Base-by-base conservation (phyloP, 2,113 vertebrate species). In the Parus major region DNA sequence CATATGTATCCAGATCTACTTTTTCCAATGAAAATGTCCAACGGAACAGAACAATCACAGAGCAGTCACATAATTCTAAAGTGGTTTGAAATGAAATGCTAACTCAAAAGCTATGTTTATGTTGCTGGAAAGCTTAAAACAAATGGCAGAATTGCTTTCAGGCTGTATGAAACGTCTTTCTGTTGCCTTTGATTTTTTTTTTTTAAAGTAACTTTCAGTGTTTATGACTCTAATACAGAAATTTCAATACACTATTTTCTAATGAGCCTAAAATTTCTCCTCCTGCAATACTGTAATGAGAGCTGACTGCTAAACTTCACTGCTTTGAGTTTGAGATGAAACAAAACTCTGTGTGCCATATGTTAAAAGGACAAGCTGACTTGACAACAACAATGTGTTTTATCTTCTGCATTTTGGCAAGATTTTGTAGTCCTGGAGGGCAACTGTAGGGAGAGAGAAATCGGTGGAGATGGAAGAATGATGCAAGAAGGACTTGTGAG, bases 291-390 rank as follows among this genome's bases (percentile, higher is more conserved):
- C 29, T 41, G 27, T 84, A 92, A 82, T 41, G 90, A 94, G 75
- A 83, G 33, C 56, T 90, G 63, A n/a, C 90, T 93, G 90, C 63
- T 90, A 70, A 90, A 91, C 87, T 85, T 90, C 10, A 11, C 36
- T 77, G 44, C 82, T 95, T 92, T 94, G 94, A 66, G 66, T 89
- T 72, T 69, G 56, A 94, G 86, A 94, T 92, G 73, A 93, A 97
- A 83, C 79, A 73, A 88, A 92, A 57, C 56, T 88, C 88, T 85
- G 63, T 59, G 56, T 95, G 60, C 90, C 64, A 59, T 96, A 75
- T 96, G 92, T 92, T 83, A 90, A 88, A 94, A 87, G 94, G 92
- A 87, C 84, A 75, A 78, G 72, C 44, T 4, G n/a, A 92, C 72
- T 83, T 93, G 60, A 96, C 81, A 76, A 76, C 60, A 77, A 63